Evolutionary conservation across 2,113 vertebrate genomes (phyloP), one percentile per base, ranked within the genome.

Genomic region (Tamias sibiricus): DNA sequence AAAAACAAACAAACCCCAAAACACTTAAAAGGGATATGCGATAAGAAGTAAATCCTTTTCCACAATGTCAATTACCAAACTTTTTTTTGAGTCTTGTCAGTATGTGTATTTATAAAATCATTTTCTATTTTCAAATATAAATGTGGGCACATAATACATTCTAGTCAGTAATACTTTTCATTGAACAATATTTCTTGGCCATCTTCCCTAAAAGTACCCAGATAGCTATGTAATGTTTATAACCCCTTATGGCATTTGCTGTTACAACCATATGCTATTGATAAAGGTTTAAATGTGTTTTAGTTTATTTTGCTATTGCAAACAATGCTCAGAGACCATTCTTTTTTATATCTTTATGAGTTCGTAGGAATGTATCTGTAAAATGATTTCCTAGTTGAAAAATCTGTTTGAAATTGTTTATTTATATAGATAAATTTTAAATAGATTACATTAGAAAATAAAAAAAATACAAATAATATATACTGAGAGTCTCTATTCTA

Each of bases 341-440:
- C 57, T 59, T 59, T 59, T 24, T 16, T 59, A 24, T 59, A 59
- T 59, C 1, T 59, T 59, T 59, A 59, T 59, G 57, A 24, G 7
- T 22, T 59, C 22, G 22, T 59, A 24, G 57, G 22, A 57, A 59
- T 59, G 57, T 59, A 59, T 59, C 20, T 59, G 8, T 59, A 59
- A 59, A 24, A 59, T 59, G 57, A 59, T 59, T 59, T 59, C 57
- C 57, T 59, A 59, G 57, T 59, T 59, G 57, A 59, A 59, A 68
- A 54, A 54, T 68, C 37, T 52, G n/a, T 94, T 66, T 40, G 62
- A 54, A 83, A 37, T 37, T 30, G 30, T 6, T 47, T 37, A 6
- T 76, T 94, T 49, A 87, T 81, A 66, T 81, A 44, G 68, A 75
- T 80, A 32, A 28, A 74, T 66, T 82, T 89, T 66, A 66, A 89